A percentile compares a stretch with the other conserved stretches of the same genome.
These are phyloP conservation scores for Lamellibrachia luymesi DNA, from an alignment of 1,140 invertebrate species.

Conservation along the genomic window DNA sequence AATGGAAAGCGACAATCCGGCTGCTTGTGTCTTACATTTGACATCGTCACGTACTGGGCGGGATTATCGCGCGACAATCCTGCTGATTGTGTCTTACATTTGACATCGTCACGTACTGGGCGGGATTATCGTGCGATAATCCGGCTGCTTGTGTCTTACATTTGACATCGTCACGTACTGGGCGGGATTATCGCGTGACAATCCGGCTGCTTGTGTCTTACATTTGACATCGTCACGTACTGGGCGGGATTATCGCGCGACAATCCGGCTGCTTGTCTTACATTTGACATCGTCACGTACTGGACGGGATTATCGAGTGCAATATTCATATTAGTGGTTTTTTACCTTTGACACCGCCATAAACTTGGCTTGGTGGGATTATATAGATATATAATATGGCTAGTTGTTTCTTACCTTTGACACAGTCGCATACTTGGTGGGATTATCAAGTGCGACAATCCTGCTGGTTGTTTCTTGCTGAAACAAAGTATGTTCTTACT, in stretches of 20 bases:
- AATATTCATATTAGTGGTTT: conserved; percentile 49
- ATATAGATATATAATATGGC: not conserved
- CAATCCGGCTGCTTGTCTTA: conserved; percentile 29
- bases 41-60: conserved; percentile 48
- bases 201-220: conserved; percentile 33
- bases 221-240: conserved; percentile 53
- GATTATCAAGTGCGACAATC: conserved; percentile 48
- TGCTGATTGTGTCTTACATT: conserved; percentile 42
- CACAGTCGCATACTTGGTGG: conserved; percentile 47
- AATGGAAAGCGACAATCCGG: not conserved
- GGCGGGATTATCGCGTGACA: conserved; percentile 46
- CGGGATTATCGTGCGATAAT: conserved; percentile 47
- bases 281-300: conserved; percentile 53
- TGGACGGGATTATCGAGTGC: conserved; percentile 46
- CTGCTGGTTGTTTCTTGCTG: conserved; percentile 55
- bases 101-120: conserved; percentile 50
- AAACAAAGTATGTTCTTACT: conserved; percentile 23
- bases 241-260: conserved; percentile 41
- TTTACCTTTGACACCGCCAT: conserved; percentile 37
- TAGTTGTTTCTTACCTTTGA: conserved; percentile 45
- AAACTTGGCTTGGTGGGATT: too few relatives aligned
- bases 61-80: conserved; percentile 47
- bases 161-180: conserved; percentile 53
- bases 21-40: conserved; percentile 43
- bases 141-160: conserved; percentile 36